These are phyloP conservation scores for Cantharis rufa DNA, from an alignment of 2,888 invertebrate species.

Conservation along the genomic window DNA sequence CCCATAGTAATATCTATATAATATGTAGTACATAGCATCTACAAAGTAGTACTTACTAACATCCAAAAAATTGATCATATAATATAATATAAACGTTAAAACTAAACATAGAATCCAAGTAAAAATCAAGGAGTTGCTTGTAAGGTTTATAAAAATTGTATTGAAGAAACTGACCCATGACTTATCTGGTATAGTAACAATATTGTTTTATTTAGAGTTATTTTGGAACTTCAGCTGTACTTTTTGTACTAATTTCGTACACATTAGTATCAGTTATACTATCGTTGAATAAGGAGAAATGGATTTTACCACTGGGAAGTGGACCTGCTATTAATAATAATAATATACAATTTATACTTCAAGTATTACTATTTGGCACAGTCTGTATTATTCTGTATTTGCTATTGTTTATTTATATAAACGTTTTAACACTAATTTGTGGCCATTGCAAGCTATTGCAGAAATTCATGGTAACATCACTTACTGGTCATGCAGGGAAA, in stretches of 20 bases:
- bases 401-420: background rate
- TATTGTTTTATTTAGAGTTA: background rate
- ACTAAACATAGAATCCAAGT: too few species aligned
- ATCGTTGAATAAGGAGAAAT: too few species aligned
- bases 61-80: too few species aligned
- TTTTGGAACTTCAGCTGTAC: background rate
- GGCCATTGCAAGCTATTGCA: background rate
- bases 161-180: too few species aligned
- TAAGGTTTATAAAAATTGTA: too few species aligned
- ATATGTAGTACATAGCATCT: too few species aligned
- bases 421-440: background rate
- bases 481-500: background rate
- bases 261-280: background rate
- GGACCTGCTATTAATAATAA: background rate
- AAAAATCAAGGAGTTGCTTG: too few species aligned
- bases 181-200: too few species aligned
- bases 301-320: background rate
- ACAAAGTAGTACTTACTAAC: too few species aligned
- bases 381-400: background rate
- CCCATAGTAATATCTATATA: too few species aligned
- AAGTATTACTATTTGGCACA: background rate
- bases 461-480: background rate
- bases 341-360: background rate
- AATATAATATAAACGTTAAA: too few species aligned
- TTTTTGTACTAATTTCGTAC: background rate